Conservation (phyloP, 2,888 invertebrate species). For the Calameuta idolon region DNA sequence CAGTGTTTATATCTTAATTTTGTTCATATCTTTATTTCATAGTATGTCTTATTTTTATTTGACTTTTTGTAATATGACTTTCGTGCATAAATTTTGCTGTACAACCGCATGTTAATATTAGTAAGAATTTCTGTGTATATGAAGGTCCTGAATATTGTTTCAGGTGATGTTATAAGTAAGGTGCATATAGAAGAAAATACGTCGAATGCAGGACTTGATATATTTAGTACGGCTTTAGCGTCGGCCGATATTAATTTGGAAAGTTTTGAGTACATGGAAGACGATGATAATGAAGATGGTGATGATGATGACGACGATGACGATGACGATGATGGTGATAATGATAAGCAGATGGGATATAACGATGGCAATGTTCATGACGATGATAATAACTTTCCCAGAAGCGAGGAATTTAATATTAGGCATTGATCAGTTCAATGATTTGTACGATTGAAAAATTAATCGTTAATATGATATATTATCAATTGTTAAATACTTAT, state of each 20-base stretch:
- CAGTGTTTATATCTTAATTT: neutral
- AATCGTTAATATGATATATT: neutral
- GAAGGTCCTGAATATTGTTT: neutral
- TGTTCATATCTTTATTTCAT: neutral
- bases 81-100: neutral
- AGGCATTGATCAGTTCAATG: slow-evolving; percentile 39
- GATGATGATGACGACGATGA: slow-evolving; percentile 8
- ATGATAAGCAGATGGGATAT: neutral
- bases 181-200: slow-evolving; percentile 41
- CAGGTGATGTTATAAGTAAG: slow-evolving; percentile 40
- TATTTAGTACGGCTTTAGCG: slow-evolving; percentile 71
- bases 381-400: neutral
- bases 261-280: slow-evolving; percentile 70
- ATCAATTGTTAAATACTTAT: slow-evolving; percentile 24
- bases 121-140: neutral
- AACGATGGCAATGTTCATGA: slow-evolving; percentile 22
- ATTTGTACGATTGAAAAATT: slow-evolving; percentile 34
- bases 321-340: neutral
- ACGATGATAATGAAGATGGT: slow-evolving; percentile 49
- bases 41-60: neutral
- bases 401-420: slow-evolving; percentile 32
- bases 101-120: neutral
- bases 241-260: slow-evolving; percentile 71
- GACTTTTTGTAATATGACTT: neutral
- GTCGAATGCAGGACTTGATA: slow-evolving; percentile 66